Conservation (phyloP, 2,113 vertebrate species). For the Butorides virescens region DNA sequence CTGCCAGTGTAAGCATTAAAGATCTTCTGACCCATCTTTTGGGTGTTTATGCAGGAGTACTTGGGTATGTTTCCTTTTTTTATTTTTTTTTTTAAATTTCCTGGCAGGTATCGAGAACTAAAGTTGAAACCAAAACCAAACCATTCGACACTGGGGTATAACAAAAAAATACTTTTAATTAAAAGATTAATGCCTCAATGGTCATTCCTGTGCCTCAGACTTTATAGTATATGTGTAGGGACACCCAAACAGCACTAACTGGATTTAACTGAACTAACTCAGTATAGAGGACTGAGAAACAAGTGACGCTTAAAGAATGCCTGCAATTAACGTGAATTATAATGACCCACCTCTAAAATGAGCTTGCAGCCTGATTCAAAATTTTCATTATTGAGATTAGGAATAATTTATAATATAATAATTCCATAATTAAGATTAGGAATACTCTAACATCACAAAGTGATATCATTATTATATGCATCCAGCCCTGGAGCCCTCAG, state of each 20-base stretch:
- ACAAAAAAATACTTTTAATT: background rate
- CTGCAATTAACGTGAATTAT: background rate
- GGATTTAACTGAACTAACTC: background rate
- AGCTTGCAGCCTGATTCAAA: background rate
- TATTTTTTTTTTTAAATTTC: too few relatives aligned
- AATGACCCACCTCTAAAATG: background rate
- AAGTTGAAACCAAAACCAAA: background rate
- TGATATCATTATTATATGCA: background rate
- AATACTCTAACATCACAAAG: background rate
- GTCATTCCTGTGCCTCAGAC: background rate
- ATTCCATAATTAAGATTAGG: background rate
- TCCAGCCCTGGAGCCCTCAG: too few relatives aligned
- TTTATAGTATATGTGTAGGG: background rate
- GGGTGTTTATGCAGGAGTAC: background rate
- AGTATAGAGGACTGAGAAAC: background rate
- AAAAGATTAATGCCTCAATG: background rate
- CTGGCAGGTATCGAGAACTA: background rate
- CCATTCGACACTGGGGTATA: background rate
- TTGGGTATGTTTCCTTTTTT: background rate
- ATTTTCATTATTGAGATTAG: background rate
- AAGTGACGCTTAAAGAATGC: background rate
- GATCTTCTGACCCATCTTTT: background rate
- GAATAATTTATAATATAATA: background rate
- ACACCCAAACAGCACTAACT: background rate
- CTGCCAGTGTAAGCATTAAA: background rate